Evolutionary conservation across 2,113 vertebrate genomes (phyloP), one percentile per base, ranked within the genome.

Genomic region (Rhegmatorhina hoffmannsi): DNA sequence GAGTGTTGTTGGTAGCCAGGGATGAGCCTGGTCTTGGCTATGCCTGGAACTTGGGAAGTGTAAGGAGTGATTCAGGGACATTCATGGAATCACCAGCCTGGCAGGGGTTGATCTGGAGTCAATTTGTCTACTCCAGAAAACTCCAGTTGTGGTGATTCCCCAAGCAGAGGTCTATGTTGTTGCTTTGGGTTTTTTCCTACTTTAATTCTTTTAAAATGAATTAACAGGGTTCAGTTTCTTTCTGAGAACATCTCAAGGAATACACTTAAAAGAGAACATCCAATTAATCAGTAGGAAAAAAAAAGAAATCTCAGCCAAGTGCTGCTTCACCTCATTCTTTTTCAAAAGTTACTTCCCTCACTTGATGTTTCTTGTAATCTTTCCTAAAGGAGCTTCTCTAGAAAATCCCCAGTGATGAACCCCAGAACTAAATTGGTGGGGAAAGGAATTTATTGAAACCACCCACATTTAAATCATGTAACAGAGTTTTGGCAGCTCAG

Each of bases 121-220:
- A 97, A 47, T 69, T 92, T 97, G 7, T 97, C 94, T 38, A 77
- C 52, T 25, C 81, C 95, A 1, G 98, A 78, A 17, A 97, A 84
- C 74, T 96, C 98, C 60, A 98, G 89, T 79, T 96, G 97, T 84
- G 98, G 98, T 74, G 98, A 95, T 89, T 98, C 96, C 82, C 94
- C 89, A 79, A n/a, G 90, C 56, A 92, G 91, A 7, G 79, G 95
- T 11, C 89, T 38, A 6, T 88, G 97, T 13, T 96, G 80, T 40
- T 96, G 77, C 75, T 92, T 73, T 52, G 95, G 4, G 9, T 95
- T 95, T 94, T 31, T 95, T 94, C 85, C 98, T 98, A 55, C 90
- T 55, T 74, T 94, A 97, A 95, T 97, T 97, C 94, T 98, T 96
- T 86, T 93, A 96, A 90, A 93, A 86, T 87, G 96, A 87, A 88